phyloP scores from a whole-genome alignment of 2,888 invertebrate species.

The Salticus scenicus region DNA sequence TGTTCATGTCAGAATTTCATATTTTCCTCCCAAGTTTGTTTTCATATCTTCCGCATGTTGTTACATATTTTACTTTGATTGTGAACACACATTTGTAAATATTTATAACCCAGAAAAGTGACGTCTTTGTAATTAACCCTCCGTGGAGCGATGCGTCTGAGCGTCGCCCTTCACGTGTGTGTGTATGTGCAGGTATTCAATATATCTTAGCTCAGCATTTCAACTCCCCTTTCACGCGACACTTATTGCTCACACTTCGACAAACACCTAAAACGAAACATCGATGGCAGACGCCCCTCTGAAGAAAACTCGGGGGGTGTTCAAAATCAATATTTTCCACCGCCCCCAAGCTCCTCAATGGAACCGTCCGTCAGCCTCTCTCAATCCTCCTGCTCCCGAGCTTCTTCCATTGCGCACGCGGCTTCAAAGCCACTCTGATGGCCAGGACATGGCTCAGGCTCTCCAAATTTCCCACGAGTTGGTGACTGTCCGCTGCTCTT shows the following conservation, averaged over 20 bases:
- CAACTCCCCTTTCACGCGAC: slow-evolving; percentile 23
- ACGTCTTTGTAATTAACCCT: neutral
- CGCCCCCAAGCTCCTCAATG: slow-evolving; percentile 45
- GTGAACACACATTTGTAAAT: neutral
- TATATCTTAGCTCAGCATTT: slow-evolving; percentile 26
- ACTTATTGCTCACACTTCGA: slow-evolving; percentile 40
- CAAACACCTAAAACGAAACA: slow-evolving; percentile 50
- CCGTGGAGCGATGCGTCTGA: neutral
- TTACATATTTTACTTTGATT: too few species aligned
- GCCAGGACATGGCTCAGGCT: slow-evolving; percentile 33
- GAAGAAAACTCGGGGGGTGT: slow-evolving; percentile 6
- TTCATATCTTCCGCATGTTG: too few species aligned
- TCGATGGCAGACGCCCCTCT: slow-evolving; percentile 22
- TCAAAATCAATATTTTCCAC: slow-evolving; percentile 60
- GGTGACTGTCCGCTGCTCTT: slow-evolving; percentile 6
- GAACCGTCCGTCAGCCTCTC: slow-evolving; percentile 40
- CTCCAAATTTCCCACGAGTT: neutral
- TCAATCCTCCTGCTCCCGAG: slow-evolving; percentile 45
- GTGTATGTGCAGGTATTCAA: slow-evolving; percentile 17
- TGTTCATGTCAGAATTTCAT: too few species aligned
- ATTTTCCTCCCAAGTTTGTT: too few species aligned
- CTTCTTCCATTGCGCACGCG: slow-evolving; percentile 55
- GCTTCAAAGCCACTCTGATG: slow-evolving; percentile 18
- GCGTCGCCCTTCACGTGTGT: slow-evolving; percentile 5
- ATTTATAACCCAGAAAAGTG: neutral